These are phyloP conservation scores for Ptyas mucosa DNA, from an alignment of 2,113 vertebrate species.

Conservation along the genomic window DNA sequence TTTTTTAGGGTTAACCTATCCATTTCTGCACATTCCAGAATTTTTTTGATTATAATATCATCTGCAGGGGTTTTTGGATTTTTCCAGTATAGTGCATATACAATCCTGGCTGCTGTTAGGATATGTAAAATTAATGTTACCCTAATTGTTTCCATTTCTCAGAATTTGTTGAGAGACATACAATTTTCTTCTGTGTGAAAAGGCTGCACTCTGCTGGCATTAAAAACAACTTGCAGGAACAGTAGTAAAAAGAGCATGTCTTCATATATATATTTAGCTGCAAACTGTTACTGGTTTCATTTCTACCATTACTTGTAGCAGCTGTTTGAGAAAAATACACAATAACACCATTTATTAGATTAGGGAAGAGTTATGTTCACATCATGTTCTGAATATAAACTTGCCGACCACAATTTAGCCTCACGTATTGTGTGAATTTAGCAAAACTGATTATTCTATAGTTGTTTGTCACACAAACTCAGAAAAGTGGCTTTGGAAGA, in stretches of 20 bases:
- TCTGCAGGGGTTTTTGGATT: no score
- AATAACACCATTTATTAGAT: no score
- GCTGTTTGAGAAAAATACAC: neutral
- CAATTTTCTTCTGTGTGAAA: neutral
- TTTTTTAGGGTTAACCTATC: no score
- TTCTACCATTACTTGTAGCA: no score
- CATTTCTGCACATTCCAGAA: no score
- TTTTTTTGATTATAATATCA: no score
- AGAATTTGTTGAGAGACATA: no score
- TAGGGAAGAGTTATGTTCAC: neutral
- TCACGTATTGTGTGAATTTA: neutral
- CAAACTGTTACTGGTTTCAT: neutral
- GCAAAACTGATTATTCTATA: neutral
- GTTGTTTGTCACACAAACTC: neutral
- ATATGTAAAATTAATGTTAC: no score
- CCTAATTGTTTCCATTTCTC: neutral
- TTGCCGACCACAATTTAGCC: neutral
- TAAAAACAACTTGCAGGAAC: fast-evolving
- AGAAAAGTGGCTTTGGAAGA: neutral
- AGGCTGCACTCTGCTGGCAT: constrained; percentile 45
- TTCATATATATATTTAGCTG: neutral
- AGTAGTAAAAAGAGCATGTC: neutral
- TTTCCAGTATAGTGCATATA: no score
- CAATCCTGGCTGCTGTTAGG: no score
- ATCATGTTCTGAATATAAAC: neutral